Percentiles rank a stretch among this genome's conserved stretches.
These are phyloP conservation scores for Heterochromis multidens DNA, from an alignment of 2,113 vertebrate species.

Conservation along the genomic window DNA sequence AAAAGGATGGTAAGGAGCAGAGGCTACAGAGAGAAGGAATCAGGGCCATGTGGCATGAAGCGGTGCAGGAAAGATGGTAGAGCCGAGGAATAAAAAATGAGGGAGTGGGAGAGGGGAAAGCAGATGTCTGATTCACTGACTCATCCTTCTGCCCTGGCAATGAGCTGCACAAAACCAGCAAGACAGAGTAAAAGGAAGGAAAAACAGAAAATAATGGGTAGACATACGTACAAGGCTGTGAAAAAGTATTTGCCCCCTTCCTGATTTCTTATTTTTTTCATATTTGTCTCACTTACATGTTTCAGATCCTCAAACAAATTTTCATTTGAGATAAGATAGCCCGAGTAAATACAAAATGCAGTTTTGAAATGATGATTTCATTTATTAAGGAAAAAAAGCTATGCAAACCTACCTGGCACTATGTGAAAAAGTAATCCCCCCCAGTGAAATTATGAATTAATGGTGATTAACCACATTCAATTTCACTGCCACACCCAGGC, in stretches of 20 bases:
- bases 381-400: not conserved
- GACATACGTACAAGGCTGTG: not conserved
- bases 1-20: not conserved
- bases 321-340: not conserved
- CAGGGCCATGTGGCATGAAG: conserved; percentile 13
- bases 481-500: too few relatives aligned
- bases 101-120: not conserved
- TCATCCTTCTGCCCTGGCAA: conserved; percentile 7
- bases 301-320: not conserved
- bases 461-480: too few relatives aligned
- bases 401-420: not conserved
- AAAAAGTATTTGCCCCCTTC: accelerated
- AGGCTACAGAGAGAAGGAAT: not conserved
- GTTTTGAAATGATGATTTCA: not conserved
- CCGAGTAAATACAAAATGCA: too few relatives aligned
- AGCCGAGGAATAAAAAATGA: conserved; percentile 36
- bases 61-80: not conserved
- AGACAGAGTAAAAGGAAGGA: not conserved
- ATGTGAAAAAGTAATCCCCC: not conserved
- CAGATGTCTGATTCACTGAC: conserved; percentile 38
- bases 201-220: not conserved
- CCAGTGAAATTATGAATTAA: too few relatives aligned
- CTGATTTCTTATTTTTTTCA: not conserved
- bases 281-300: not conserved
- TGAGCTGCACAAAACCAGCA: conserved; percentile 1